These are phyloP conservation scores for Ceyx margarethae DNA, from an alignment of 2,113 vertebrate genomes.

Conservation along the genomic window DNA sequence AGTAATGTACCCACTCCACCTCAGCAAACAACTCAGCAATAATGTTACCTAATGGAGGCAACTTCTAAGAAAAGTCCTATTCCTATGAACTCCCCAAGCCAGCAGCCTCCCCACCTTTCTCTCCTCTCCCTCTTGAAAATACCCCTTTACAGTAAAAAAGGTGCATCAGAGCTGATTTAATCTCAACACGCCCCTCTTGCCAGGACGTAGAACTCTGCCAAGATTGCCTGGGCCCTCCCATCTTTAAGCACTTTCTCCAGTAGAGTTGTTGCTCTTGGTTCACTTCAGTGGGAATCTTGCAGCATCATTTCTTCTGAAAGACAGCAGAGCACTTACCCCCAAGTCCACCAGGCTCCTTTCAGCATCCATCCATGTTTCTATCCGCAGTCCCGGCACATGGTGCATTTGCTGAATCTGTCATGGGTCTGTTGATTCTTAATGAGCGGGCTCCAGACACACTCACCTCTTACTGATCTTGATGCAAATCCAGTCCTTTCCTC, in stretches of 20 bases:
- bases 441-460: not conserved
- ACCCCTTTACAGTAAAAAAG: not conserved
- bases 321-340: not conserved
- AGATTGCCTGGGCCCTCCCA: not conserved
- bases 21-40: not conserved
- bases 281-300: not conserved
- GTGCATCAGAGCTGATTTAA: not conserved
- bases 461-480: not conserved
- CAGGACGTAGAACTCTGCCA: not conserved
- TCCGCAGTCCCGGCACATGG: not conserved
- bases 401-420: not conserved
- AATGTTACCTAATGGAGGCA: not conserved
- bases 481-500: not conserved
- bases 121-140: not conserved
- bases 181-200: not conserved
- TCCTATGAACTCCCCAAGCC: not conserved
- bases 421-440: not conserved
- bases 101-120: not conserved
- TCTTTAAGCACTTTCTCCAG: not conserved
- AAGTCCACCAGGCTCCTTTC: not conserved
- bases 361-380: fast-evolving
- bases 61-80: not conserved
- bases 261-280: not conserved
- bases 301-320: not conserved
- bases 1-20: fast-evolving